Conservation (phyloP, 2,113 vertebrate genomes). For the Okapia johnstoni region DNA sequence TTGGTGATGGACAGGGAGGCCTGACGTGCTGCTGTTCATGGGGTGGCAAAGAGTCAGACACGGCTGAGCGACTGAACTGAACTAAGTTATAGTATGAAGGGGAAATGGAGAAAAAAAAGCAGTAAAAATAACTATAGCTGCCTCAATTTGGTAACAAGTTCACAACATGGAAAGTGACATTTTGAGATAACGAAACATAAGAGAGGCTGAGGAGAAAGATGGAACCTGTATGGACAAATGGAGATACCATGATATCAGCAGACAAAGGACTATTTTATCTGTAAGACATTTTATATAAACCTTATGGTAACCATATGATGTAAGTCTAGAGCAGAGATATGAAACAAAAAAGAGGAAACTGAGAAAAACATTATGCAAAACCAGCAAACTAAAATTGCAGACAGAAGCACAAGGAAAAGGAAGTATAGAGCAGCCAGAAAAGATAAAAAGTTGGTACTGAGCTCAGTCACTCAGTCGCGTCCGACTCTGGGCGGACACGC, state of each 20-base stretch:
- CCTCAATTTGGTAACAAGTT: background rate
- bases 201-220: background rate
- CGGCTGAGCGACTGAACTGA: too few species aligned
- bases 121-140: background rate
- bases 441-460: too few species aligned
- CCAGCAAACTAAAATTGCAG: background rate
- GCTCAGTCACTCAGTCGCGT: fast-evolving
- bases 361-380: background rate
- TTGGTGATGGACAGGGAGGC: too few species aligned
- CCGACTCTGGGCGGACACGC: fast-evolving
- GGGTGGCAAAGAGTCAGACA: too few species aligned
- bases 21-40: too few species aligned
- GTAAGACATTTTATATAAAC: background rate
- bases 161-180: background rate
- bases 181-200: background rate
- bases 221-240: background rate
- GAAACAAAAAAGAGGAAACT: background rate
- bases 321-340: background rate
- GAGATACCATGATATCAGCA: background rate
- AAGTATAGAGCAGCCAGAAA: background rate
- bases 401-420: background rate
- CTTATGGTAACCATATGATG: background rate
- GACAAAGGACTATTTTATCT: background rate
- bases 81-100: background rate
- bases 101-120: background rate